Conservation (phyloP, 2,888 invertebrate genomes). For the Fissipunctia ypsillon region DNA sequence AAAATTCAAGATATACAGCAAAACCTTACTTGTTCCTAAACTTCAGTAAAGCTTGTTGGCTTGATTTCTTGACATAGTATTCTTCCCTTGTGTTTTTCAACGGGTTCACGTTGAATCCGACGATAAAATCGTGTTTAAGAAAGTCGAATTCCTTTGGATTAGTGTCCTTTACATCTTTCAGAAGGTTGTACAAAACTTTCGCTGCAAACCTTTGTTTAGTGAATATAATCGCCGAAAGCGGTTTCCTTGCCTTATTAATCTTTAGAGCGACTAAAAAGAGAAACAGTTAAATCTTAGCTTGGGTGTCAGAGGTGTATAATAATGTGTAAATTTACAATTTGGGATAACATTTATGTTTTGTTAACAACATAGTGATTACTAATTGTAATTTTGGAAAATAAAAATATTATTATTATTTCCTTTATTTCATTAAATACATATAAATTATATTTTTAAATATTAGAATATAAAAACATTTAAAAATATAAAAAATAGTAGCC, state of each 20-base stretch:
- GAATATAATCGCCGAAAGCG: slow-evolving; percentile 93
- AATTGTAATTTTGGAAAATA: no score
- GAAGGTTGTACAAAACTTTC: slow-evolving; percentile 93
- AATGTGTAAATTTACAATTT: no score
- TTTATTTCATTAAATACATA: no score
- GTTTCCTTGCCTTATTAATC: slow-evolving; percentile 79
- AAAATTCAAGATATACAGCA: neutral
- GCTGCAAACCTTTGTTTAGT: slow-evolving; percentile 94
- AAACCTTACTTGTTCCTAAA: slow-evolving; percentile 84
- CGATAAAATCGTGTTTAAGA: slow-evolving; percentile 93
- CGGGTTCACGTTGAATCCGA: slow-evolving; percentile 92
- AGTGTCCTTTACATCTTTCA: slow-evolving; percentile 87
- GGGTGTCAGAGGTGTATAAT: no score
- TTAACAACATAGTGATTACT: no score
- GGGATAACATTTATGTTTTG: no score
- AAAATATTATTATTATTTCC: no score
- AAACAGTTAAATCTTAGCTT: no score
- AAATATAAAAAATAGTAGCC: no score
- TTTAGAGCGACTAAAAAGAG: slow-evolving; percentile 71
- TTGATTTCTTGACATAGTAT: slow-evolving; percentile 89
- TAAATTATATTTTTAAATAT: no score
- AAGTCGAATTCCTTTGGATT: slow-evolving; percentile 89
- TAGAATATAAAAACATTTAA: no score
- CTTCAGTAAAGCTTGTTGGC: slow-evolving; percentile 87
- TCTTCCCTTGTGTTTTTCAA: slow-evolving; percentile 90